A percentile compares a stretch with the other conserved stretches of the same genome.
Conservation (phyloP, 2,888 invertebrate species). For the Nomada fabriciana region DNA sequence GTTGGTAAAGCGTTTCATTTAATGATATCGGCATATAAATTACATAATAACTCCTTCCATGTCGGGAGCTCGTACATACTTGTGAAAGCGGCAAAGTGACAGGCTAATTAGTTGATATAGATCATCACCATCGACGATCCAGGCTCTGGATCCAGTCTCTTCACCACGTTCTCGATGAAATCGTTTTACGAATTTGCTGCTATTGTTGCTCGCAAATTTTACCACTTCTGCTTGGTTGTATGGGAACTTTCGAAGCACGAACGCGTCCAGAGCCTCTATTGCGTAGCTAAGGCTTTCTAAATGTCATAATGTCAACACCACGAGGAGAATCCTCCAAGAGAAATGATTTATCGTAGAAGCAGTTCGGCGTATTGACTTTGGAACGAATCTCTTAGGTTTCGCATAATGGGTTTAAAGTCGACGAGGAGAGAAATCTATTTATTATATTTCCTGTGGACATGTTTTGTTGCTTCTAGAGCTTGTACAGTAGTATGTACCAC, state of each 20-base stretch:
- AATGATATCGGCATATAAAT: constrained; percentile 18
- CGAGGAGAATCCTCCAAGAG: not conserved
- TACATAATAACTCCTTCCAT: not conserved
- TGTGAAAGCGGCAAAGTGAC: not conserved
- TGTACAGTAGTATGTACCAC: too few relatives aligned
- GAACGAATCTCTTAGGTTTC: not conserved
- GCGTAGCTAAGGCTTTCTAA: too few relatives aligned
- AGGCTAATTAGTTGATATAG: not conserved
- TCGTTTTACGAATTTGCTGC: not conserved
- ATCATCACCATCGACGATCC: not conserved
- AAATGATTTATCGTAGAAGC: not conserved
- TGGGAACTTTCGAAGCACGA: not conserved
- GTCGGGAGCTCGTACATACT: constrained; percentile 6
- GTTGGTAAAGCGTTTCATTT: not conserved
- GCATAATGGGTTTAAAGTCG: too few relatives aligned
- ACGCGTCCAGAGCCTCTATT: not conserved
- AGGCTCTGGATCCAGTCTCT: not conserved
- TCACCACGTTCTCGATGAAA: not conserved
- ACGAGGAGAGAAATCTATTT: too few relatives aligned
- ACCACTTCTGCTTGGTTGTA: constrained; percentile 1
- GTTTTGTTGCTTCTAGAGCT: too few relatives aligned
- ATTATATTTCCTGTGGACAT: too few relatives aligned
- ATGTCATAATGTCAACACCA: not conserved
- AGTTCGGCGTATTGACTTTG: not conserved
- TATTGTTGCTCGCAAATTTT: constrained; percentile 1